Conservation (phyloP, 2,888 invertebrate genomes). For the Himalopsyche kuldschensis region DNA sequence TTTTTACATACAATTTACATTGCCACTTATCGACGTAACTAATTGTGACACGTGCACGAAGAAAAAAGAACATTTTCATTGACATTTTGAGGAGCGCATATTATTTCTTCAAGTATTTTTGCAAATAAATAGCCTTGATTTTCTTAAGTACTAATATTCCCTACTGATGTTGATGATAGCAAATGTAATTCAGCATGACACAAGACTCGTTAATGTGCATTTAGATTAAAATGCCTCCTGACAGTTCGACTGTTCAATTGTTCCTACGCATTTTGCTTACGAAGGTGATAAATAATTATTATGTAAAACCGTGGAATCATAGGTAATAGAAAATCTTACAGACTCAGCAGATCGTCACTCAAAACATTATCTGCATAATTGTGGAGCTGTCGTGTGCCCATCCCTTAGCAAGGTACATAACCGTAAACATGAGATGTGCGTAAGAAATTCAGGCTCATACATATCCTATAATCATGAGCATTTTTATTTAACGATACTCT, state of each 20-base stretch:
- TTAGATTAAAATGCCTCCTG: not conserved
- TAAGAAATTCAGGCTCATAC: too few species aligned
- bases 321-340: not conserved
- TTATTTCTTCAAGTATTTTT: not conserved
- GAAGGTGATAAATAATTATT: not conserved
- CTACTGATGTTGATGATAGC: not conserved
- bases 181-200: not conserved
- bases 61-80: too few species aligned
- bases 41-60: too few species aligned
- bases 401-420: not conserved
- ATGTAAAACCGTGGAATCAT: not conserved
- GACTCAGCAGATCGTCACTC: not conserved
- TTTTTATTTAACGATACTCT: too few species aligned
- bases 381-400: not conserved
- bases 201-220: not conserved
- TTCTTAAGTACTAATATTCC: not conserved
- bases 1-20: too few species aligned
- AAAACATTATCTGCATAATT: not conserved
- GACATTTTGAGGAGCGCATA: too few species aligned
- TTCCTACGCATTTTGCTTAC: not conserved
- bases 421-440: not conserved
- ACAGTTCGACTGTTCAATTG: not conserved
- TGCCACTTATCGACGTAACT: too few species aligned
- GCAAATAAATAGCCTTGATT: not conserved
- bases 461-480: too few species aligned